Percentiles rank a stretch among this genome's conserved stretches.
Evolutionary conservation across 2,797 vertebrate genomes (phyloP).

Genomic region (Falco peregrinus): DNA sequence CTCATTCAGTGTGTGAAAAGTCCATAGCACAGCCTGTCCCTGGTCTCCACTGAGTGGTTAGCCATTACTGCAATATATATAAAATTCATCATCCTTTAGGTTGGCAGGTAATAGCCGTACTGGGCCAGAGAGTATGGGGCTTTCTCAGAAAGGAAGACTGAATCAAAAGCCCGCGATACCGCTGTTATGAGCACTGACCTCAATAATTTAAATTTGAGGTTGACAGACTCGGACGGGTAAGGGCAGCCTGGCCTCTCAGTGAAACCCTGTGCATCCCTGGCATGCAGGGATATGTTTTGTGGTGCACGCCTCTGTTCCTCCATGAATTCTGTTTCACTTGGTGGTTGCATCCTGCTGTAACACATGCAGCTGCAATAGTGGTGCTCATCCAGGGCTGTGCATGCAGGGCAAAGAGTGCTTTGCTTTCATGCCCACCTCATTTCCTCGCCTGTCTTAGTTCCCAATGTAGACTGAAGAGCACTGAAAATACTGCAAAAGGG

Average conservation of each 20-base stretch:
- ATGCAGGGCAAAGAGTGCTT: not conserved
- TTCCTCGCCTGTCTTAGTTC: not conserved
- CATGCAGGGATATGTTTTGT: not conserved
- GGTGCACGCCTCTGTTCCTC: not conserved
- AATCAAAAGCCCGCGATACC: not conserved
- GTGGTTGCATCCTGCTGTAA: not conserved
- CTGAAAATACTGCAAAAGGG: not conserved
- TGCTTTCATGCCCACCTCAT: not conserved
- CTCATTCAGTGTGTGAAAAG: constrained; percentile 15
- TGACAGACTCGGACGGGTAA: not conserved
- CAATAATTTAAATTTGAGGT: constrained; percentile 18
- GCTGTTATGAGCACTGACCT: constrained; percentile 19
- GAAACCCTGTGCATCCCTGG: not conserved
- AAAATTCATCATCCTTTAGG: constrained; percentile 58
- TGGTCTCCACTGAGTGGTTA: constrained; percentile 39
- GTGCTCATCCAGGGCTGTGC: not conserved
- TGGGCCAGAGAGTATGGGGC: not conserved
- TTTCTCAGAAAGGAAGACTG: constrained; percentile 38
- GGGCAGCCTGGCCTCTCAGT: not conserved
- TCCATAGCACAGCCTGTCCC: constrained; percentile 43
- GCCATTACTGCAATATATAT: constrained; percentile 58
- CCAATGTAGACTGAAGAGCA: not conserved
- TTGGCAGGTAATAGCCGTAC: constrained; percentile 49
- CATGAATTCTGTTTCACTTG: not conserved
- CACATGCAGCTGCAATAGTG: not conserved